Conservation (phyloP, 1,140 invertebrate species). For the Brachionus asplanchnoidis region DNA sequence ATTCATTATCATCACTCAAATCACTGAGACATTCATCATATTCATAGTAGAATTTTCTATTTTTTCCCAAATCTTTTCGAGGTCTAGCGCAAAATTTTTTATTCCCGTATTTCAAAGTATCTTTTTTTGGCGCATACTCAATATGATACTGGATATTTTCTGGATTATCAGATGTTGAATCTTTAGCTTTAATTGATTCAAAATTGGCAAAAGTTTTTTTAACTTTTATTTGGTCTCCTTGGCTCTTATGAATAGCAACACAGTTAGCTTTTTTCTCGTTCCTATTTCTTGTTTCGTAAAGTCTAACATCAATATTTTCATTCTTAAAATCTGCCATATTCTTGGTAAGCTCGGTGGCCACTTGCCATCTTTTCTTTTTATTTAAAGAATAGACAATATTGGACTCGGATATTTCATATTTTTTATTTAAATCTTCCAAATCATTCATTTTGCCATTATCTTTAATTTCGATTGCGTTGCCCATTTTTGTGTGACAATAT, state of each 20-base stretch:
- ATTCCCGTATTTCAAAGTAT: neutral
- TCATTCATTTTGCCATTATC: neutral
- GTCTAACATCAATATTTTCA: conserved; percentile 23
- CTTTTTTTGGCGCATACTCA: conserved; percentile 16
- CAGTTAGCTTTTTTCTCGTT: conserved; percentile 28
- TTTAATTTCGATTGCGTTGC: neutral
- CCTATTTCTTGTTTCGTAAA: conserved; percentile 5
- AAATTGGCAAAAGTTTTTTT: conserved; percentile 32
- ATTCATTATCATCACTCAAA: neutral
- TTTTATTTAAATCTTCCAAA: neutral
- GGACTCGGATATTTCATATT: neutral
- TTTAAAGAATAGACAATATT: neutral
- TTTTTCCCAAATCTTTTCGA: no score
- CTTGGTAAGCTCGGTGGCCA: neutral
- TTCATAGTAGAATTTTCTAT: neutral
- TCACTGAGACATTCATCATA: neutral
- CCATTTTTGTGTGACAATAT: conserved; percentile 4
- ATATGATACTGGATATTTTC: neutral
- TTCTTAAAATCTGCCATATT: neutral
- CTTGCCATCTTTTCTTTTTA: conserved; percentile 34
- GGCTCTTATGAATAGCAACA: conserved; percentile 10
- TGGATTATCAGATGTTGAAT: neutral
- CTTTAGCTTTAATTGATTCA: neutral
- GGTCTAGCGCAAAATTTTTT: neutral
- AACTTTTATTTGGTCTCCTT: neutral